Base-by-base conservation (phyloP, 2,797 vertebrate species). In the Chromobotia macracanthus region DNA sequence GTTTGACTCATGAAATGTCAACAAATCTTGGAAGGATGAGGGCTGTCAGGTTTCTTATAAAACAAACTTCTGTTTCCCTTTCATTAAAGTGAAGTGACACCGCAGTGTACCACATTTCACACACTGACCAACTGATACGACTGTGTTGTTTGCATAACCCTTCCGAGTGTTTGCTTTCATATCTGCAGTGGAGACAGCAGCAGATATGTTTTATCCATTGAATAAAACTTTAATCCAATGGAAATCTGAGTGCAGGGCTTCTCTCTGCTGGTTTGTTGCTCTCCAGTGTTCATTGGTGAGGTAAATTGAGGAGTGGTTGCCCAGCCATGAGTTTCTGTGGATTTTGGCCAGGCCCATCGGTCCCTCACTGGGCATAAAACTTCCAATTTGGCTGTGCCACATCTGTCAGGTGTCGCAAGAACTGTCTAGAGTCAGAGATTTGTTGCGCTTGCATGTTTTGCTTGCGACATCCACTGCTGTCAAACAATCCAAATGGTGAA, bases 81-180 rank as follows among this genome's bases (percentile, higher is more conserved):
- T 81, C 64, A 83, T 78, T 83, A 84, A 81, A 77, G 75, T 75
- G 48, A 76, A 79, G 83, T 79, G 84, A 88, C 79, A 86, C 69
- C 77, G 79, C 83, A 82, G 86, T 19, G 81, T 72, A 86, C 86
- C 82, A 86, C 86, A 88, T 89, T 91, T 92, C 90, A 90, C 91
- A 92, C 87, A 41, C 60, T 70, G 81, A 60, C 80, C 82, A 87
- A 70, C 70, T 44, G 74, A 51, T 58, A 63, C 63, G 61, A 84
- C 77, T 19, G 74, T 56, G 75, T 28, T 92, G 84, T 92, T 91
- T 92, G 86, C 83, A 79, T 92, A 91, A 93, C 89, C 88, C 86
- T 84, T 80, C 80, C 61, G 81, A 83, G 72, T 92, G 89, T 92
- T 92, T 90, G 86, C 89, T 87, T 91, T 91, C 60, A 86, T 85